Evolutionary conservation across 2,113 vertebrate species (phyloP).

Genomic region (Cottus gobio): DNA sequence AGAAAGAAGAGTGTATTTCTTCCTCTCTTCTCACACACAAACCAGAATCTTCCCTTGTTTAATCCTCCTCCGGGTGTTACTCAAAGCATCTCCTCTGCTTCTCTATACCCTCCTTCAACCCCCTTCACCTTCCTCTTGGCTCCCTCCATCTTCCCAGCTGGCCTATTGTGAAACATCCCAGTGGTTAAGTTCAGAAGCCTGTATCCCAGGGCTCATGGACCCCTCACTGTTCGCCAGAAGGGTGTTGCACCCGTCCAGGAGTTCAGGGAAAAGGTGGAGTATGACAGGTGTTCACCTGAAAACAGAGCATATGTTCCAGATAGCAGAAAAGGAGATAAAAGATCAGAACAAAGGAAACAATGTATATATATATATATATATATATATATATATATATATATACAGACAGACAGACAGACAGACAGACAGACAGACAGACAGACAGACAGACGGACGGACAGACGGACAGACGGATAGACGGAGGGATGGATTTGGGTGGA

Average conservation of each 20-base stretch:
- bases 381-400: background rate
- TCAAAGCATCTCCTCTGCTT: slow-evolving; percentile 39
- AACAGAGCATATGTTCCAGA: slow-evolving; percentile 7
- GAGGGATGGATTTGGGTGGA: slow-evolving; percentile 23
- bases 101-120: slow-evolving; percentile 47
- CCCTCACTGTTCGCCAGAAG: slow-evolving; percentile 47
- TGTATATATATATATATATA: background rate
- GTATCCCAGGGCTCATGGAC: slow-evolving; percentile 38
- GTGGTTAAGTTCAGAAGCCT: slow-evolving; percentile 64
- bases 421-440: slow-evolving; percentile 3
- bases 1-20: background rate
- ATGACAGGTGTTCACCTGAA: slow-evolving; percentile 61
- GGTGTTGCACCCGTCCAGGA: slow-evolving; percentile 47
- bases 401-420: slow-evolving; percentile 1
- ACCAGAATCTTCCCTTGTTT: slow-evolving; percentile 30
- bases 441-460: background rate
- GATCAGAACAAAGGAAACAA: slow-evolving; percentile 17
- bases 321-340: slow-evolving; percentile 1
- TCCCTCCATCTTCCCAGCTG: slow-evolving; percentile 59
- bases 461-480: slow-evolving; percentile 3
- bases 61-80: slow-evolving; percentile 49
- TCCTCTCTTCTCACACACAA: slow-evolving; percentile 30
- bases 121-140: slow-evolving; percentile 52
- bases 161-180: slow-evolving; percentile 71
- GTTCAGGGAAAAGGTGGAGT: slow-evolving; percentile 57